Evolutionary conservation across 2,797 vertebrate species (phyloP), one percentile per base, ranked within the genome.

Genomic region (Notamacropus eugenii): DNA sequence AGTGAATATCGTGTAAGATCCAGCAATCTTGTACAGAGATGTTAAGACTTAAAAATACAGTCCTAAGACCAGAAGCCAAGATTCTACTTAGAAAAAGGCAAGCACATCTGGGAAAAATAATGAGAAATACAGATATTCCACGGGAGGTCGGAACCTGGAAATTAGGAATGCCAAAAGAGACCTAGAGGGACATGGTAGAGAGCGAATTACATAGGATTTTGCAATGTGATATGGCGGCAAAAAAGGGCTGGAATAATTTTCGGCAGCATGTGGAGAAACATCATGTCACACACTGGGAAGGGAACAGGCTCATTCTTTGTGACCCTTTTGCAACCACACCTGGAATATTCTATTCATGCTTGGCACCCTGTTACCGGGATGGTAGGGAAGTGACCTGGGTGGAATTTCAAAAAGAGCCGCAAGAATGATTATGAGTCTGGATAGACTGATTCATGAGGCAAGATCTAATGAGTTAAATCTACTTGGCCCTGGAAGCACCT

Each of bases 81-180:
- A 97, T 97, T 97, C 97, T 95, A 96, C 82, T 96, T 94, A 93
- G 62, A 95, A 93, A 93, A 97, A 96, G 96, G 94, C 92, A 98
- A 97, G 95, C 87, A 92, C 95, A 96, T 96, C 92, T 82, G 50
- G 94, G 90, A 58, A 95, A 97, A 95, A 94, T 97, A 98, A 98
- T 98, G 97, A 96, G 97, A 97, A 97, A 97, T 40, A 62, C 97
- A 98, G 98, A 97, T 97, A 96, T 96, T 97, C 62, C 95, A 92
- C 34, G 40, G 54, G 90, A 98, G 94, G 97, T 97, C 57, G 94
- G 94, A 98, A 97, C 90, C 95, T 98, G 91, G 93, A 97, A 97
- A 96, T 95, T 92, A 91, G 74, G 0, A 10, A 94, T 90, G 90
- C 96, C 95, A 96, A 94, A 93, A 98, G 97, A 96, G 91, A 95